phyloP scores from a whole-genome alignment of 2,113 vertebrate species.

The Acinonyx jubatus region DNA sequence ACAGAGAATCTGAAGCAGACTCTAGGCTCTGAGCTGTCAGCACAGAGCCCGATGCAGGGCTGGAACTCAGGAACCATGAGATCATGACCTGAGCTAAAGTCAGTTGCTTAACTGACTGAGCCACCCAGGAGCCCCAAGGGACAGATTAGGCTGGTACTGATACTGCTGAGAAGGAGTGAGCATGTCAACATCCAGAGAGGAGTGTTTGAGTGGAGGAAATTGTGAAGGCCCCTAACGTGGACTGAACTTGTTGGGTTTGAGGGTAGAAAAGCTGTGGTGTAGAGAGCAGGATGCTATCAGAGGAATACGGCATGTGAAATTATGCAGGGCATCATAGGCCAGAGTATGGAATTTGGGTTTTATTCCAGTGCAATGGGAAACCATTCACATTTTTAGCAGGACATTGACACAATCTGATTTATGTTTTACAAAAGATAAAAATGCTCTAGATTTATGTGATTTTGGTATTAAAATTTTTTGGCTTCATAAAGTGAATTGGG shows the following conservation, averaged over 20 bases:
- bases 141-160: neutral
- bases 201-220: neutral
- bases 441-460: neutral
- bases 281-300: neutral
- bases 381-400: neutral
- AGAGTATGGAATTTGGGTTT: neutral
- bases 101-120: no score
- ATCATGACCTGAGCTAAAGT: no score
- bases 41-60: no score
- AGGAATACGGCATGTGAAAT: neutral
- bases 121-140: neutral
- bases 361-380: neutral
- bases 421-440: conserved; percentile 30
- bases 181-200: no score
- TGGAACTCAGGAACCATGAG: no score
- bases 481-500: neutral
- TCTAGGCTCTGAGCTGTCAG: no score
- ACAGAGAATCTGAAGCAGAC: no score
- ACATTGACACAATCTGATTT: neutral
- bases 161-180: neutral
- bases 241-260: neutral
- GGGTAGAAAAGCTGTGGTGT: neutral
- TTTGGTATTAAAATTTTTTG: neutral
- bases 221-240: neutral
- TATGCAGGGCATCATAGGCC: fast-evolving